Evolutionary conservation across 2,113 vertebrate genomes (phyloP).

Genomic region (Australoheros scitulus): DNA sequence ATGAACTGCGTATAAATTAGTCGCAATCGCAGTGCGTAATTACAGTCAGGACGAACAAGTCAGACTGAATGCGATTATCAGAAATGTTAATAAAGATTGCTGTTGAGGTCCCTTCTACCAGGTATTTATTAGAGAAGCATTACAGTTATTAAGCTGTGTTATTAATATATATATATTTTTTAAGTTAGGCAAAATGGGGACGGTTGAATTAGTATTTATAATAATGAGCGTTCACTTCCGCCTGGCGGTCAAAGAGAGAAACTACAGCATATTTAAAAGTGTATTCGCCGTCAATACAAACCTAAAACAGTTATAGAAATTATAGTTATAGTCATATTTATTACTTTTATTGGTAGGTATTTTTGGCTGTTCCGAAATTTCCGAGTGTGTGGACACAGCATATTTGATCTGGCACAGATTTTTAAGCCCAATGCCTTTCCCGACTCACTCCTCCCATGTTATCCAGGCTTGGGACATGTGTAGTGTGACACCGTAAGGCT

Average conservation of each 20-base stretch:
- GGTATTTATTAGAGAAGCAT: not conserved
- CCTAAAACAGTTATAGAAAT: too few species aligned
- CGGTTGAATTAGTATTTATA: not conserved
- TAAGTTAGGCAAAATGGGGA: not conserved
- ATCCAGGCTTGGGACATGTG: not conserved
- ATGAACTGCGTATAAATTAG: not conserved
- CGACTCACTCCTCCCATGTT: not conserved
- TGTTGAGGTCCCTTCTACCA: not conserved
- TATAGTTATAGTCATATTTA: too few species aligned
- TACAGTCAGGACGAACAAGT: not conserved
- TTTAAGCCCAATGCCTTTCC: not conserved
- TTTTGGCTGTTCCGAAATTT: not conserved
- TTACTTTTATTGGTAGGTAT: not conserved
- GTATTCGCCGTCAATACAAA: not conserved
- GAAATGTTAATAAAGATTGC: not conserved
- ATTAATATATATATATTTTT: not conserved
- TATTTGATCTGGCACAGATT: too few species aligned
- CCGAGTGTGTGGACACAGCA: too few species aligned
- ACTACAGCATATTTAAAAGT: not conserved
- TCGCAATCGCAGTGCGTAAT: not conserved
- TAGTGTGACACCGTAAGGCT: not conserved
- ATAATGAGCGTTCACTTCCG: not conserved
- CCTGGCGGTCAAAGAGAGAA: not conserved
- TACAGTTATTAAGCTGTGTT: not conserved
- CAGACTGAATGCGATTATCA: not conserved